These are phyloP conservation scores for Saguinus midas DNA, from an alignment of 2,113 vertebrate species.

Conservation along the genomic window DNA sequence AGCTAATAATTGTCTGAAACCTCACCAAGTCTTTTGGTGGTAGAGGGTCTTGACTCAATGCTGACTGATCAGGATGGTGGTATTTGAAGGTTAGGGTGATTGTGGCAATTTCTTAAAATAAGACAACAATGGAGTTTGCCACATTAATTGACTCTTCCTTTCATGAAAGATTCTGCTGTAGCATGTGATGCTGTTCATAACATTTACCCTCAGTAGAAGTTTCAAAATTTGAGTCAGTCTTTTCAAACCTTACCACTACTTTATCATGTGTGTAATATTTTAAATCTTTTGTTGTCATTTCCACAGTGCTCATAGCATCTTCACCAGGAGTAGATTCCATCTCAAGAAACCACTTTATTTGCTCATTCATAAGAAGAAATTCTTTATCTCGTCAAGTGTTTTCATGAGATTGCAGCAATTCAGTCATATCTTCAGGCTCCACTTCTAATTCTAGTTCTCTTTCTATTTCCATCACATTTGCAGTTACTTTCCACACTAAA, in stretches of 20 bases:
- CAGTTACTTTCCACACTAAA: not conserved
- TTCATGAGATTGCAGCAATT: not conserved
- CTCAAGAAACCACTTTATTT: not conserved
- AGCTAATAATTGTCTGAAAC: not conserved
- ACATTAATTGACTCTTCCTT: not conserved
- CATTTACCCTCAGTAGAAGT: not conserved
- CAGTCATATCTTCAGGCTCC: not conserved
- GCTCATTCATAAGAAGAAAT: not conserved
- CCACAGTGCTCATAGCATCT: not conserved
- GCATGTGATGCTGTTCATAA: not conserved
- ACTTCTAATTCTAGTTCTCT: not conserved
- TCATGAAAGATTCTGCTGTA: not conserved
- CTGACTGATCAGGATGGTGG: not conserved
- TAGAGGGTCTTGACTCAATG: not conserved
- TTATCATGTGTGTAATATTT: not conserved
- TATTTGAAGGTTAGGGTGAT: not conserved
- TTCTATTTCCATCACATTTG: not conserved
- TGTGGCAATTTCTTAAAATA: not conserved
- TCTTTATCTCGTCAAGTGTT: not conserved
- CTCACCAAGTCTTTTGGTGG: not conserved
- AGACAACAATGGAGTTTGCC: not conserved
- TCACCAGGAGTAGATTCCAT: not conserved
- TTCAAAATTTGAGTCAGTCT: not conserved
- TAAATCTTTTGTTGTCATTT: not conserved
- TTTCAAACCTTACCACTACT: not conserved